Evolutionary conservation across 2,888 invertebrate species (phyloP).

Genomic region (Phrixothrix hirtus): DNA sequence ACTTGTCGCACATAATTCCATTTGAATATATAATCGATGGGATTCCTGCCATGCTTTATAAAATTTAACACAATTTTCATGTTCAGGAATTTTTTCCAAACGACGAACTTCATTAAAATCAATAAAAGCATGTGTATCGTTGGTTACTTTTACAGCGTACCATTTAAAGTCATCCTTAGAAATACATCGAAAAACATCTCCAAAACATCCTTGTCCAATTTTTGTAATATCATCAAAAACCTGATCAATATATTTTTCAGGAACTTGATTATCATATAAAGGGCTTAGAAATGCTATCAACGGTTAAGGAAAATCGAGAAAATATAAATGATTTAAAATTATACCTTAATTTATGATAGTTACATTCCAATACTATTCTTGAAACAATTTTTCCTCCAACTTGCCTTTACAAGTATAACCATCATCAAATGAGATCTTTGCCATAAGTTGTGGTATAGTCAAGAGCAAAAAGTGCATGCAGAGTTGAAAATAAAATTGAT

Average conservation of each 20-base stretch:
- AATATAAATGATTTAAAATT: no score
- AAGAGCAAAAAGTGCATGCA: no score
- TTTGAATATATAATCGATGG: conserved; percentile 68
- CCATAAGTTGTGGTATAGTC: no score
- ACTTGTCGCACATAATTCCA: conserved; percentile 70
- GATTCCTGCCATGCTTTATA: conserved; percentile 76
- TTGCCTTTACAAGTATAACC: no score
- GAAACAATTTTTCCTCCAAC: no score
- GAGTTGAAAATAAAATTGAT: no score
- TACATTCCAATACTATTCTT: no score
- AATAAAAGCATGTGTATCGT: conserved; percentile 63
- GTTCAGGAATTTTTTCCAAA: conserved; percentile 68
- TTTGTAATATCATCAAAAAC: conserved; percentile 65
- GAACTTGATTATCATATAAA: conserved; percentile 50
- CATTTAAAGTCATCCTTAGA: conserved; percentile 66
- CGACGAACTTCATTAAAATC: conserved; percentile 67
- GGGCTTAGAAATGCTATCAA: neutral
- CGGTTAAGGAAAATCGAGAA: no score
- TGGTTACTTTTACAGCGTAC: conserved; percentile 74
- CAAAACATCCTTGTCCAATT: conserved; percentile 77
- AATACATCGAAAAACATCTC: conserved; percentile 70
- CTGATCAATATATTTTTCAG: conserved; percentile 66
- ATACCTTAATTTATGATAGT: no score
- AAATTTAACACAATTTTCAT: conserved; percentile 69
- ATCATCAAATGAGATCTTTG: no score